phyloP scores from a whole-genome alignment of 2,888 invertebrate genomes.

The Eulithis prunata region DNA sequence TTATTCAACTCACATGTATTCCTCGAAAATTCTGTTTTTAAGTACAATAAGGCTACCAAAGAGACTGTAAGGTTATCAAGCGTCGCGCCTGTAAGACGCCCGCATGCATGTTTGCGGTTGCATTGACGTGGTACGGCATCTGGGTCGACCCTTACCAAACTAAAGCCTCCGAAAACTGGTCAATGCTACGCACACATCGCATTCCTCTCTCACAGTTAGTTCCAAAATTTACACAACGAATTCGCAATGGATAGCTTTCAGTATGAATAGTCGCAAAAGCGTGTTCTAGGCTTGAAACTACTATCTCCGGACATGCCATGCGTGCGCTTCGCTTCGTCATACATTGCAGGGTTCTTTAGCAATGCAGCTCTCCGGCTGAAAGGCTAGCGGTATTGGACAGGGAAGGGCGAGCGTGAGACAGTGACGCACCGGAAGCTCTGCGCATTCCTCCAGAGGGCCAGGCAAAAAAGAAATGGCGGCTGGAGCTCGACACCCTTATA shows the following conservation, averaged over 20 bases:
- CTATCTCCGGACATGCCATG: conserved; percentile 52
- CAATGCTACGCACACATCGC: conserved; percentile 12
- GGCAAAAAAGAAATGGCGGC: conserved; percentile 17
- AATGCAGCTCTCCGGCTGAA: background rate
- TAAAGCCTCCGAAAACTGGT: background rate
- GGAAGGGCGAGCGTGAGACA: conserved; percentile 36
- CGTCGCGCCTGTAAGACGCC: conserved; percentile 41
- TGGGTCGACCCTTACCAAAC: conserved; percentile 13
- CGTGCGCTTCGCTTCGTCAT: conserved; percentile 42
- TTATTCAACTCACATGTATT: conserved; percentile 40
- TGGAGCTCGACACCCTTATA: conserved; percentile 21
- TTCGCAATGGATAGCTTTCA: conserved; percentile 19
- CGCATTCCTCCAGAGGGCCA: conserved; percentile 35
- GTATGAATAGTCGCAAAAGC: conserved; percentile 6
- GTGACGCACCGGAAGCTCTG: conserved; percentile 44
- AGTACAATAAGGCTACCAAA: conserved; percentile 28
- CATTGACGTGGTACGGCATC: conserved; percentile 39
- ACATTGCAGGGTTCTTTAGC: conserved; percentile 28
- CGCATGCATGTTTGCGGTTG: conserved; percentile 43
- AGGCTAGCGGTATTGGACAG: conserved; percentile 38
- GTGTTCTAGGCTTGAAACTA: conserved; percentile 23
- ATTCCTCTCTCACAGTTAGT: background rate
- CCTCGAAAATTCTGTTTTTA: conserved; percentile 39
- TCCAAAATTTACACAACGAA: conserved; percentile 2
- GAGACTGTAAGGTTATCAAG: conserved; percentile 43